Evolutionary conservation across 2,888 invertebrate genomes (phyloP), one percentile per base, ranked within the genome.

Genomic region (Agriopis leucophaearia): DNA sequence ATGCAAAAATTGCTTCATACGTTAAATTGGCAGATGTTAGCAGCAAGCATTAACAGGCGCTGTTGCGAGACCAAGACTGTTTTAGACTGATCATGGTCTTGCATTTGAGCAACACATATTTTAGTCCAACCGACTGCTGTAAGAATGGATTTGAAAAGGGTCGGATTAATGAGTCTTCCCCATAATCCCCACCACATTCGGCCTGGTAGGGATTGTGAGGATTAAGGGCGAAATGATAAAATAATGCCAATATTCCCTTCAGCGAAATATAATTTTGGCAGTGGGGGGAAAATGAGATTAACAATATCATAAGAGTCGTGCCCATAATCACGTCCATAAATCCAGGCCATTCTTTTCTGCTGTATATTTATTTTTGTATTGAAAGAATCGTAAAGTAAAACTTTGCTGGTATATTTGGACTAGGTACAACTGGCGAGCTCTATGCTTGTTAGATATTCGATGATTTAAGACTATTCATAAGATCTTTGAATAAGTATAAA

Each of bases 401-500:
- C 38, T 38, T 44, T 55, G 15, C 18, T 42, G 13, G 4, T 8
- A 27, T 55, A 18, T 55, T 44, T 55, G 1, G 8, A 51, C 35
- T 35, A n/a, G 18, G 15, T 1, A 18, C 13, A 42, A 40, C 18
- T 55, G 6, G 9, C 15, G 9, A n/a, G n/a, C 8, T 13, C 10
- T 36, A 8, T 7, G 55, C 18, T 55, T 12, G 13, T 55, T 42
- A 15, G 40, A 2, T 38, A 5, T 3, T 5, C 54, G 54, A 54
- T 54, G 12, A 15, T n/a, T n/a, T 42, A 18, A 42, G 5, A 4
- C 42, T 55, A 55, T 42, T 55, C 15, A 18, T 44, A 55, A 55
- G 42, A 55, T 42, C 18, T 55, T 42, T 42, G 13, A 18, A n/a
- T 18, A 55, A 55, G 42, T 55, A 55, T 55, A 18, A 55, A 55